These are phyloP conservation scores for Dynastes maya DNA, from an alignment of 2,888 invertebrate species.

Conservation along the genomic window DNA sequence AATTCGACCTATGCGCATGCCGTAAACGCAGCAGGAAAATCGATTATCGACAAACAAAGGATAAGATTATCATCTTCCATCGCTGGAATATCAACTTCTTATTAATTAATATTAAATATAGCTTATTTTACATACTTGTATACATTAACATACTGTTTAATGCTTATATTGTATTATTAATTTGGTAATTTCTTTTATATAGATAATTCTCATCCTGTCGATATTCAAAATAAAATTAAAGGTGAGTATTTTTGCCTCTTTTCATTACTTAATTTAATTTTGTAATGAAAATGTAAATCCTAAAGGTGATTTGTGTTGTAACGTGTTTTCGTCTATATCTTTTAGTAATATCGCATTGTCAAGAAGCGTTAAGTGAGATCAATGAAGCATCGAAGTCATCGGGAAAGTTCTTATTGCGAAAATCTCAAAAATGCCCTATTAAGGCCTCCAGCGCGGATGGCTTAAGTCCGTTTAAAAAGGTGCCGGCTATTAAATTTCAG, in stretches of 20 bases:
- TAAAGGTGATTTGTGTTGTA: conserved; percentile 28
- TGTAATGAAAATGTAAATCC: conserved; percentile 1
- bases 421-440: conserved; percentile 51
- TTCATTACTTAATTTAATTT: conserved; percentile 28
- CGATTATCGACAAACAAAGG: too few relatives aligned
- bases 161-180: conserved; percentile 18
- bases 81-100: neutral
- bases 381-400: conserved; percentile 60
- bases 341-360: conserved; percentile 69
- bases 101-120: neutral
- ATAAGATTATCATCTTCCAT: neutral
- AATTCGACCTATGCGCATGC: too few relatives aligned
- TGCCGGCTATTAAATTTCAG: conserved; percentile 58
- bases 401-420: conserved; percentile 63
- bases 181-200: conserved; percentile 50
- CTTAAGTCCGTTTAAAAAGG: conserved; percentile 61
- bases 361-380: conserved; percentile 67
- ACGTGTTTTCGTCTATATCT: conserved; percentile 53
- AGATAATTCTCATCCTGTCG: conserved; percentile 62
- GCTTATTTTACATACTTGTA: conserved; percentile 6
- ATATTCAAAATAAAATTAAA: conserved; percentile 68
- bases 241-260: conserved; percentile 63
- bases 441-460: conserved; percentile 52
- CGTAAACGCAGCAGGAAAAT: too few relatives aligned
- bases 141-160: conserved; percentile 22